phyloP scores from a whole-genome alignment of 2,113 vertebrate species.

The Oryzias celebensis region DNA sequence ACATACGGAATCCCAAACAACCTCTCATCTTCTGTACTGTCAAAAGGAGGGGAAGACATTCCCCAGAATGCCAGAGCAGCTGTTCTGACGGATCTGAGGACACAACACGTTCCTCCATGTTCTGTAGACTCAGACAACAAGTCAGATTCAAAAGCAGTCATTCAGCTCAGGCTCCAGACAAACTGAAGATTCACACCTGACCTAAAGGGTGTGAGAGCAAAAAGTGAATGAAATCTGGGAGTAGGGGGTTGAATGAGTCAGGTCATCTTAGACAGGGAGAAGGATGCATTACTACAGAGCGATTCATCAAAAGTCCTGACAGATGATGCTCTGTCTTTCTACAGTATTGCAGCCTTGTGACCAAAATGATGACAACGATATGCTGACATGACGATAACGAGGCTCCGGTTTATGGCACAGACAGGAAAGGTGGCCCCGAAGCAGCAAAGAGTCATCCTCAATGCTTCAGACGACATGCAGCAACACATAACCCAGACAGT shows the following conservation, averaged over 20 bases:
- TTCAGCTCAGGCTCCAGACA: constrained; percentile 45
- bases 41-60: constrained; percentile 42
- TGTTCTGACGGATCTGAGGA: constrained; percentile 56
- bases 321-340: constrained; percentile 15
- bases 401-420: constrained; percentile 34
- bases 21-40: constrained; percentile 21
- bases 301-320: constrained; percentile 35
- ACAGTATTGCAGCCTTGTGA: constrained; percentile 7
- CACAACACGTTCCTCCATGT: constrained; percentile 4
- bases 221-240: constrained; percentile 28
- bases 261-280: constrained; percentile 32
- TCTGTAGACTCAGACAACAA: constrained; percentile 18
- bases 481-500: background rate
- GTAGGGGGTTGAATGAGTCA: constrained; percentile 44
- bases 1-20: background rate
- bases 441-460: constrained; percentile 18
- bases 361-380: constrained; percentile 40
- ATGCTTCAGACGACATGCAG: constrained; percentile 6
- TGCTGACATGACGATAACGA: constrained; percentile 8
- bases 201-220: constrained; percentile 27
- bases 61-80: constrained; percentile 54
- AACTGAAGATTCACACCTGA: constrained; percentile 37
- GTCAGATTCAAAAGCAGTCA: constrained; percentile 26
- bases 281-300: constrained; percentile 1
- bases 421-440: constrained; percentile 15